phyloP scores from a whole-genome alignment of 2,113 vertebrate species.

The Dipodomys ordii region DNA sequence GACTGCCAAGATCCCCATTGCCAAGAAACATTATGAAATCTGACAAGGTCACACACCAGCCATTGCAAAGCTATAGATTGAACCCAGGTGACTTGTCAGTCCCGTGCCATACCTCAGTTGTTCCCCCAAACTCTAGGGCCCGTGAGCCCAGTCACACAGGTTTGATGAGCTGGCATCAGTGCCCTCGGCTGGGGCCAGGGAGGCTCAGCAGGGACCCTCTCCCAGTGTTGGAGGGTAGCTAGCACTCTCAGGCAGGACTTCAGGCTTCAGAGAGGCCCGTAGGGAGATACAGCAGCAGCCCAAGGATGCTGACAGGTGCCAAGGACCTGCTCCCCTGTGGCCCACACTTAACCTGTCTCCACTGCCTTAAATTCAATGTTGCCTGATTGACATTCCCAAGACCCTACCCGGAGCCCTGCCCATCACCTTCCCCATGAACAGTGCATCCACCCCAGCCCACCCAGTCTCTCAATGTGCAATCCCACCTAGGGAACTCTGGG shows the following conservation, averaged over 20 bases:
- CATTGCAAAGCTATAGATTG: background rate
- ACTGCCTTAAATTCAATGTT: background rate
- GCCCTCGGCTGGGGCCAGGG: background rate
- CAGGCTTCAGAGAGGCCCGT: background rate
- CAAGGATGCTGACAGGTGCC: background rate
- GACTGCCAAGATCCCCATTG: slow-evolving; percentile 27
- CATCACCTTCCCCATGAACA: background rate
- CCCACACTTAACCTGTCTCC: background rate
- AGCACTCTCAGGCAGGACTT: background rate
- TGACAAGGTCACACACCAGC: background rate
- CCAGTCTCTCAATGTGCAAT: background rate
- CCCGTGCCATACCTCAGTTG: too few species aligned
- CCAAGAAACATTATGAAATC: background rate
- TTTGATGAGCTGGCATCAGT: background rate
- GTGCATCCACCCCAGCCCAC: background rate
- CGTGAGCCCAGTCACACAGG: background rate
- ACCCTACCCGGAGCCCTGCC: background rate
- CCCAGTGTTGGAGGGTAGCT: background rate
- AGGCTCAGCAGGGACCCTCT: background rate
- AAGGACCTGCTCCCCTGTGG: rapidly evolving
- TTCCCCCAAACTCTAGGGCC: background rate
- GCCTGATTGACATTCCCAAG: background rate
- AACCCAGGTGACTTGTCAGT: background rate
- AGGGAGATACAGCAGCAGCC: background rate
- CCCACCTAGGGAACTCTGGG: background rate